Conservation (phyloP, 2,113 vertebrate species). For the Dinomys branickii region DNA sequence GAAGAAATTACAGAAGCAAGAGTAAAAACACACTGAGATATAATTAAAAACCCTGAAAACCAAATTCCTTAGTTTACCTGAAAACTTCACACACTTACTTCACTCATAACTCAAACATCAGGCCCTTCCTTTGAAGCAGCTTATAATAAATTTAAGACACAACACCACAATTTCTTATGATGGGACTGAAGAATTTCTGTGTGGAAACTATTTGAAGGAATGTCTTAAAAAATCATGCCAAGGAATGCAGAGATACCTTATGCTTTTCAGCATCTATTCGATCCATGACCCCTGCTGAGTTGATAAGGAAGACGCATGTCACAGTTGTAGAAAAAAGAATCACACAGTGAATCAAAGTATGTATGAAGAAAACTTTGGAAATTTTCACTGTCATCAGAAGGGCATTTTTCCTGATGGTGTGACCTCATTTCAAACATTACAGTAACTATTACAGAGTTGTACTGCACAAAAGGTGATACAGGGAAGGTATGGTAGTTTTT, state of each 20-base stretch:
- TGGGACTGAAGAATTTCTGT: slow-evolving; percentile 82
- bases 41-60: background rate
- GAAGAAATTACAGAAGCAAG: background rate
- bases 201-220: slow-evolving; percentile 86
- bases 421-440: slow-evolving; percentile 78
- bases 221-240: slow-evolving; percentile 86
- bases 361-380: slow-evolving; percentile 76
- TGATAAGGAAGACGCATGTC: slow-evolving; percentile 86
- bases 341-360: slow-evolving; percentile 83
- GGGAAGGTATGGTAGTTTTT: slow-evolving; percentile 50
- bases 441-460: slow-evolving; percentile 43
- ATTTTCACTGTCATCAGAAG: slow-evolving; percentile 74
- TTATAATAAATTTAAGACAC: slow-evolving; percentile 83
- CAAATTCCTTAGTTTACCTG: slow-evolving; percentile 29
- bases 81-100: slow-evolving; percentile 76
- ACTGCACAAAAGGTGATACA: slow-evolving; percentile 55
- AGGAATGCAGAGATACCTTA: slow-evolving; percentile 86
- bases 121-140: slow-evolving; percentile 85
- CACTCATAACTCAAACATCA: slow-evolving; percentile 80
- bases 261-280: slow-evolving; percentile 82
- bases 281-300: slow-evolving; percentile 86
- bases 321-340: slow-evolving; percentile 82
- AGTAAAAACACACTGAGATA: slow-evolving; percentile 33
- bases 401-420: slow-evolving; percentile 71
- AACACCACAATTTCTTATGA: slow-evolving; percentile 83